These are phyloP conservation scores for Diprion similis DNA, from an alignment of 1,140 invertebrate genomes.

Conservation along the genomic window DNA sequence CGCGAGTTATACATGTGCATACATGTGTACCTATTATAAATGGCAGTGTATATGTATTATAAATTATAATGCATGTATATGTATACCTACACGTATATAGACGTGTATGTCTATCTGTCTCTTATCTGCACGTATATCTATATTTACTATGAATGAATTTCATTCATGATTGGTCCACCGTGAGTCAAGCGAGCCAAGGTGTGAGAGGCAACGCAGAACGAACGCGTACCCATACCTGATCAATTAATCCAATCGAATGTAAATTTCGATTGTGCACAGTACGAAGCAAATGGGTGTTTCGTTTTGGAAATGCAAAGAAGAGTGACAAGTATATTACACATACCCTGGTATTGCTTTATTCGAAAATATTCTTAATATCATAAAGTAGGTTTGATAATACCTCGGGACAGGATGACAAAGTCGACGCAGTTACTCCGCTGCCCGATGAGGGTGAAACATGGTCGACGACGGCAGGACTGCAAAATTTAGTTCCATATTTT, in stretches of 20 bases:
- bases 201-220: background rate
- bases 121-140: background rate
- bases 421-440: no score
- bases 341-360: no score
- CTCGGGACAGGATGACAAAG: no score
- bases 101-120: background rate
- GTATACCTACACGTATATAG: background rate
- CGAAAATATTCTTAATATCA: no score
- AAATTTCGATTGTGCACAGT: background rate
- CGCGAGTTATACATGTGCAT: background rate
- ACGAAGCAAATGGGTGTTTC: no score
- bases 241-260: background rate
- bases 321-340: no score
- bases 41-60: no score
- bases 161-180: constrained; percentile 5
- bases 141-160: constrained; percentile 6
- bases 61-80: background rate
- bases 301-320: no score
- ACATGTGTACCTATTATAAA: background rate
- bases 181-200: background rate
- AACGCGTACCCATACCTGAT: background rate
- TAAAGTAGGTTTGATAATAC: no score
- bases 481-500: no score
- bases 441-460: no score
- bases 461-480: no score